Evolutionary conservation across 2,113 vertebrate genomes (phyloP), one percentile per base, ranked within the genome.

Genomic region (Gila orcuttii): DNA sequence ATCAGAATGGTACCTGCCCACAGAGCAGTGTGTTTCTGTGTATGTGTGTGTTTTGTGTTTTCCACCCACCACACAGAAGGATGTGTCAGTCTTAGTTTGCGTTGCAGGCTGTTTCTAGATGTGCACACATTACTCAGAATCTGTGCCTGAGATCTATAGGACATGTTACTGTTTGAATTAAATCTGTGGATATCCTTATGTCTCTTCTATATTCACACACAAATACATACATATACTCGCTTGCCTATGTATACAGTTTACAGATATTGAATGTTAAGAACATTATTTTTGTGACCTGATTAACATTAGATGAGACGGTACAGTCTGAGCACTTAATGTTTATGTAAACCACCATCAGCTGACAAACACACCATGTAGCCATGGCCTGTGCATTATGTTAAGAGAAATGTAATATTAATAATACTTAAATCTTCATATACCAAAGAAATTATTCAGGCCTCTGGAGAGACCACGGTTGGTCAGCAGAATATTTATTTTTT

Each of bases 21-120:
- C 80, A 82, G 59, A 82, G 52, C 47, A 36, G 47, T 39, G 75
- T 77, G 81, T 89, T 57, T 77, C 12, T 23, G 33, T 66, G 4
- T 64, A 28, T 79, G 66, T 55, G 59, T 77, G 31, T 75, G 85
- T 79, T 90, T 90, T 12, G 90, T 86, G 86, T 64, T 68, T 78
- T 78, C 45, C 74, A 78, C 83, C 60, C 83, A 78, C 59, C 74
- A 68, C 64, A 39, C 57, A 66, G 76, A 85, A 31, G 6, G n/a
- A 71, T 8, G 5, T 71, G 75, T 71, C 75, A 85, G 76, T 68
- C 21, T 78, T 50, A 64, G 59, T 85, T 79, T 85, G 62, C 28
- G 1, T 57, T 69, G 75, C 60, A n/a, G 77, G 52, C 76, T 57
- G 59, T 71, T 71, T 57, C 6, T 66, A 55, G 25, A 55, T 77